Conservation (phyloP, 2,797 vertebrate genomes). For the Lates japonicus region DNA sequence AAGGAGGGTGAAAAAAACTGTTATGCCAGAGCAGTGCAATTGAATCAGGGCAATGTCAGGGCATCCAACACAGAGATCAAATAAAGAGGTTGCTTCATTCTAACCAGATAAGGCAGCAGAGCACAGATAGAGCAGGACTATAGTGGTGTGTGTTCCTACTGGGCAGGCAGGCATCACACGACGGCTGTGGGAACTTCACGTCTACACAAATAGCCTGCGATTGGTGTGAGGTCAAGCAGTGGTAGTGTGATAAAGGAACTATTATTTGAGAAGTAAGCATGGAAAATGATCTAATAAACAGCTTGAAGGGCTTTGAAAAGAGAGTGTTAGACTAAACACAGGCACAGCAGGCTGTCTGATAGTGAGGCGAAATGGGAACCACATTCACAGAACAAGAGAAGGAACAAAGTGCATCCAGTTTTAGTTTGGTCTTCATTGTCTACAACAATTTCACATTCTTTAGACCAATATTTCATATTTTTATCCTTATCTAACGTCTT, state of each 20-base stretch:
- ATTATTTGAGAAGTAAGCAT: slow-evolving; percentile 70
- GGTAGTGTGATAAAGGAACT: slow-evolving; percentile 61
- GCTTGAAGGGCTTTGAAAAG: slow-evolving; percentile 61
- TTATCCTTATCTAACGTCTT: slow-evolving; percentile 2
- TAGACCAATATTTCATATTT: slow-evolving; percentile 19
- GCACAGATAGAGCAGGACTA: slow-evolving; percentile 31
- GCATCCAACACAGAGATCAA: slow-evolving; percentile 44
- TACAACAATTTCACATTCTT: slow-evolving; percentile 6
- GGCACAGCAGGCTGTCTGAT: slow-evolving; percentile 44
- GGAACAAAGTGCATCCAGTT: slow-evolving; percentile 34
- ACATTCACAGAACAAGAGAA: slow-evolving; percentile 46
- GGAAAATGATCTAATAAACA: slow-evolving; percentile 74
- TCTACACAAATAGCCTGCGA: slow-evolving; percentile 63
- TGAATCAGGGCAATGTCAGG: slow-evolving; percentile 35
- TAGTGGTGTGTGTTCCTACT: slow-evolving; percentile 31
- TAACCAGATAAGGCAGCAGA: slow-evolving; percentile 48
- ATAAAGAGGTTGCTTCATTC: slow-evolving; percentile 49
- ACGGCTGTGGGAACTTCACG: slow-evolving; percentile 63
- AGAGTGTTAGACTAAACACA: slow-evolving; percentile 68
- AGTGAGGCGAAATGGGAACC: slow-evolving; percentile 23
- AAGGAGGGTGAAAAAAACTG: background rate
- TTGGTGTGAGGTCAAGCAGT: slow-evolving; percentile 62
- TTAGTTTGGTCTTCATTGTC: slow-evolving; percentile 15
- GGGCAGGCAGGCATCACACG: slow-evolving; percentile 53
- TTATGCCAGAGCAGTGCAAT: slow-evolving; percentile 22